Evolutionary conservation across 2,888 invertebrate species (phyloP).

Genomic region (Congeria kusceri): DNA sequence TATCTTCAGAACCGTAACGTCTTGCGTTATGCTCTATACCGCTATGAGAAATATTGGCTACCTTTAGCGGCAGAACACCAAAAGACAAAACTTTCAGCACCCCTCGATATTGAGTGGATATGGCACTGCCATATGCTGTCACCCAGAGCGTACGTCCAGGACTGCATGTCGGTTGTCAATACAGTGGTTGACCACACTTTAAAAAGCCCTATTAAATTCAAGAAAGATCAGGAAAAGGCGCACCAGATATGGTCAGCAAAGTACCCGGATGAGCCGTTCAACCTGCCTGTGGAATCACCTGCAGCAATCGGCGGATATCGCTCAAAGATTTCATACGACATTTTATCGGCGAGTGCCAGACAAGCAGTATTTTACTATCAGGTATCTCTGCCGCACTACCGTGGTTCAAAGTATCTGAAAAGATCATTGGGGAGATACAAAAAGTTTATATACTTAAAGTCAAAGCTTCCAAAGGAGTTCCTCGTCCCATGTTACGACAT

Average conservation of each 20-base stretch:
- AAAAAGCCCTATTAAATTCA: slow-evolving; percentile 65
- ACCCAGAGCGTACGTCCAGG: slow-evolving; percentile 79
- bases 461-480: slow-evolving; percentile 85
- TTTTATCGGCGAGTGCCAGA: slow-evolving; percentile 84
- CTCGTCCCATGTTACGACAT: slow-evolving; percentile 87
- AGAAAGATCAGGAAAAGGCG: slow-evolving; percentile 66
- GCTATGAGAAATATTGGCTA: slow-evolving; percentile 86
- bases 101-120: slow-evolving; percentile 86
- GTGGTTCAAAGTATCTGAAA: slow-evolving; percentile 84
- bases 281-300: slow-evolving; percentile 34
- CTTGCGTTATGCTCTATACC: slow-evolving; percentile 82
- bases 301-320: background rate
- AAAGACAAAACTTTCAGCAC: slow-evolving; percentile 78
- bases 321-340: slow-evolving; percentile 78
- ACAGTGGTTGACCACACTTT: slow-evolving; percentile 85
- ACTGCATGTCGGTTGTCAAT: slow-evolving; percentile 74
- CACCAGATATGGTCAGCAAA: slow-evolving; percentile 72
- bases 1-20: slow-evolving; percentile 74
- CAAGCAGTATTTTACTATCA: slow-evolving; percentile 86
- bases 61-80: slow-evolving; percentile 83
- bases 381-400: slow-evolving; percentile 86
- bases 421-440: slow-evolving; percentile 84
- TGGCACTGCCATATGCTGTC: slow-evolving; percentile 86
- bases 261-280: slow-evolving; percentile 75
- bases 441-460: slow-evolving; percentile 85